A percentile compares a stretch with the other conserved stretches of the same genome.
Conservation (phyloP, 1,140 invertebrate genomes). For the Delia radicum region DNA sequence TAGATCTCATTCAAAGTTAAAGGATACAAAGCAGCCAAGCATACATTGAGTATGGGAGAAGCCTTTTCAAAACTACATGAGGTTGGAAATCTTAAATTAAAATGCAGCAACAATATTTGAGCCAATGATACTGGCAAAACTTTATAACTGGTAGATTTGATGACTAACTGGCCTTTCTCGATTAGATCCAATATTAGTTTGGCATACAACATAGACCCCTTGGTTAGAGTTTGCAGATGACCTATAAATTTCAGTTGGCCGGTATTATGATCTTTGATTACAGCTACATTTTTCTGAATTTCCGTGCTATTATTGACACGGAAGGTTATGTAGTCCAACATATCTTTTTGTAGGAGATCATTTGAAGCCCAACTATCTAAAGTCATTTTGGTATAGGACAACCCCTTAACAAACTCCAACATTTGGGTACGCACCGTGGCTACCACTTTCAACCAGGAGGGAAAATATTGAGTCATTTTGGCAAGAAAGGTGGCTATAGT, state of each 20-base stretch:
- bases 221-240: conserved; percentile 78
- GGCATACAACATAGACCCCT: conserved; percentile 88
- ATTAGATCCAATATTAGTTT: conserved; percentile 93
- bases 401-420: conserved; percentile 76
- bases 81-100: conserved; percentile 91
- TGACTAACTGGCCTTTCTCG: conserved; percentile 87
- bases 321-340: conserved; percentile 83
- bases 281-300: conserved; percentile 81
- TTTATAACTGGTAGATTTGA: conserved; percentile 91
- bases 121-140: conserved; percentile 87
- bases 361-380: conserved; percentile 67
- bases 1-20: conserved; percentile 89
- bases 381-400: conserved; percentile 76
- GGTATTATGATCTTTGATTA: conserved; percentile 56
- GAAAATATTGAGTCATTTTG: conserved; percentile 80
- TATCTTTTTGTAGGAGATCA: conserved; percentile 76
- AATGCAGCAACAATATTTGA: conserved; percentile 91
- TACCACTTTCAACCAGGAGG: conserved; percentile 87
- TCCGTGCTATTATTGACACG: conserved; percentile 75
- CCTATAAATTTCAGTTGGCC: conserved; percentile 73
- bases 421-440: conserved; percentile 84
- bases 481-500: conserved; percentile 88
- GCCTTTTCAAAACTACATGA: conserved; percentile 87
- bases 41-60: conserved; percentile 81
- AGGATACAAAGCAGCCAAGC: conserved; percentile 87